phyloP scores from a whole-genome alignment of 2,797 vertebrate species.

The Enteromius radiatus region DNA sequence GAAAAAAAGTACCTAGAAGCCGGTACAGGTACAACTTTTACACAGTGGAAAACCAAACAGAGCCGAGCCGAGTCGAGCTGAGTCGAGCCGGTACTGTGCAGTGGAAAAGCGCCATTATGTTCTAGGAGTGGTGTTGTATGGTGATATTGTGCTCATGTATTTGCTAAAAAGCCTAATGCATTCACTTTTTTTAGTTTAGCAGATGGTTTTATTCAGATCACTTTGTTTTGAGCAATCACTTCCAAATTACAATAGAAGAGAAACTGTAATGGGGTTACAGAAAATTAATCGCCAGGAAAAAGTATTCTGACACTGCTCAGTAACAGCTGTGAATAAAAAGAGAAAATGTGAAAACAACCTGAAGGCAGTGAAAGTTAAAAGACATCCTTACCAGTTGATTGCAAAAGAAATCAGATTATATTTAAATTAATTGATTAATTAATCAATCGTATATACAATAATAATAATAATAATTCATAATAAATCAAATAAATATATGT shows the following conservation, averaged over 20 bases:
- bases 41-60: no score
- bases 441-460: neutral
- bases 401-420: neutral
- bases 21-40: no score
- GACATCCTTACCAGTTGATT: neutral
- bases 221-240: neutral
- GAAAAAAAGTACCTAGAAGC: no score
- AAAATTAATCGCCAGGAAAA: neutral
- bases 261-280: conserved; percentile 1
- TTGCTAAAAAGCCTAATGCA: neutral
- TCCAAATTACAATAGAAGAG: conserved; percentile 2
- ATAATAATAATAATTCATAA: neutral
- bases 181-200: neutral
- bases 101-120: no score
- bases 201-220: no score
- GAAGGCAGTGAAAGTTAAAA: neutral
- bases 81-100: no score
- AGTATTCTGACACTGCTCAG: neutral
- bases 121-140: neutral
- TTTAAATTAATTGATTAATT: neutral
- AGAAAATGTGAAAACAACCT: neutral
- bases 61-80: no score
- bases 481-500: neutral
- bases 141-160: neutral
- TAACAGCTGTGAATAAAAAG: neutral